Percentiles rank a stretch among this genome's conserved stretches.
Evolutionary conservation across 2,888 invertebrate species (phyloP).

Genomic region (Fragum fragum): DNA sequence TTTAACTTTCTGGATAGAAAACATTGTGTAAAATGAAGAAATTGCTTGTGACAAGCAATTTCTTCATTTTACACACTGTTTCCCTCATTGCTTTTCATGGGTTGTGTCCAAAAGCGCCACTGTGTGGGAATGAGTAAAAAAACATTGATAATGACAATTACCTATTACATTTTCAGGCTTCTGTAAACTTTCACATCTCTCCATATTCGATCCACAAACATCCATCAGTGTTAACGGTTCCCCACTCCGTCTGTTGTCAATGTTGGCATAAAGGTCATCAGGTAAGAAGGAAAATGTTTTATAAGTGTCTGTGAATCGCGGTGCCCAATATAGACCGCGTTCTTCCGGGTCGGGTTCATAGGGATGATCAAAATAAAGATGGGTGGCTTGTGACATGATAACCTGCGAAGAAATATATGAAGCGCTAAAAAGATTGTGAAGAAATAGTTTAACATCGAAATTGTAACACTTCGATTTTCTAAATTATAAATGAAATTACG

Average conservation of each 20-base stretch:
- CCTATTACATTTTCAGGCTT: conserved; percentile 82
- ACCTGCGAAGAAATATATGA: too few relatives aligned
- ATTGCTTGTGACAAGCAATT: too few relatives aligned
- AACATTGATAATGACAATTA: conserved; percentile 56
- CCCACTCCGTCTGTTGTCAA: conserved; percentile 75
- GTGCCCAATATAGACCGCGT: conserved; percentile 85
- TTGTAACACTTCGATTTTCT: too few relatives aligned
- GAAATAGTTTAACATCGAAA: too few relatives aligned
- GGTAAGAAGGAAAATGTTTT: conserved; percentile 81
- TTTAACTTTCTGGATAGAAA: too few relatives aligned
- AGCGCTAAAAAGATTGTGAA: too few relatives aligned
- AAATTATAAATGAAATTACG: too few relatives aligned
- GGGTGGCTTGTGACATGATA: conserved; percentile 81
- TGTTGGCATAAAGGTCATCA: conserved; percentile 75
- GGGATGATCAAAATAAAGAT: conserved; percentile 83
- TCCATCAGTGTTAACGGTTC: conserved; percentile 67
- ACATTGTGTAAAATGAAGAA: too few relatives aligned
- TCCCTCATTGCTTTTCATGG: too few relatives aligned
- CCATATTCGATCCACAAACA: conserved; percentile 69
- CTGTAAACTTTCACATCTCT: conserved; percentile 71
- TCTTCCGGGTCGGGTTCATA: conserved; percentile 83
- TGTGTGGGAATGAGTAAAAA: too few relatives aligned
- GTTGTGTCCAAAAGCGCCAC: too few relatives aligned
- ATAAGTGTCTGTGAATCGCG: conserved; percentile 80
- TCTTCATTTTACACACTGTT: too few relatives aligned